A percentile compares a stretch with the other conserved stretches of the same genome.
Evolutionary conservation across 1,140 invertebrate species (phyloP).

Genomic region (Listronotus oregonensis): DNA sequence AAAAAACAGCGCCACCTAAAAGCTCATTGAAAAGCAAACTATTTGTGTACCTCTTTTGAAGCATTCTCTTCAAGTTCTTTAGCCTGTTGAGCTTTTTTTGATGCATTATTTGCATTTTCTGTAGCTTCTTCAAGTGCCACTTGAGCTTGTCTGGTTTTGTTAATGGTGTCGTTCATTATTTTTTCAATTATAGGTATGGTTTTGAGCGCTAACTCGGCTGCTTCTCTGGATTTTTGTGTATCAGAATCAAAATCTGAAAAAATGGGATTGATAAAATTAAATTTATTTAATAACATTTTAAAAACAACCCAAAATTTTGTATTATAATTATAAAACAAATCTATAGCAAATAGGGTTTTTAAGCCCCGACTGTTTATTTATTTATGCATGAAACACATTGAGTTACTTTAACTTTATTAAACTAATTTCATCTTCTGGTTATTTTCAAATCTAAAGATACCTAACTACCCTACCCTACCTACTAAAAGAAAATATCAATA

Average conservation of each 20-base stretch:
- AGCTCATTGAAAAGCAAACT: no score
- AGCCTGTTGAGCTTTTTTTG: conserved; percentile 77
- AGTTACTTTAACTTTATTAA: no score
- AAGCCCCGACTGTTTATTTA: no score
- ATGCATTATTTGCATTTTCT: conserved; percentile 76
- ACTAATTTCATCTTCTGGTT: no score
- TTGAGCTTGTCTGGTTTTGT: conserved; percentile 70
- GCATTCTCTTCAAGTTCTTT: conserved; percentile 73
- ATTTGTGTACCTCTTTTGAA: conserved; percentile 69
- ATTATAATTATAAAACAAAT: no score
- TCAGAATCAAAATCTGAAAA: conserved; percentile 82
- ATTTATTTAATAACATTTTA: no score
- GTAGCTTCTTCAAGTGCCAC: conserved; percentile 76
- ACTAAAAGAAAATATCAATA: no score
- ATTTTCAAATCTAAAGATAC: no score
- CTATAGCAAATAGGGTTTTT: not conserved
- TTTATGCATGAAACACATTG: no score
- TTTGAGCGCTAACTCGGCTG: conserved; percentile 67
- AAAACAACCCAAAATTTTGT: no score
- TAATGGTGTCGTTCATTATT: conserved; percentile 61
- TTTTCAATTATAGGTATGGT: conserved; percentile 65
- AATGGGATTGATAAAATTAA: not conserved
- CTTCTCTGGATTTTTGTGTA: conserved; percentile 77
- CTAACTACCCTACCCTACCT: no score
- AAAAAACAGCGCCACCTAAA: no score